phyloP scores from a whole-genome alignment of 2,797 vertebrate genomes.

The Lophotriccus pileatus region DNA sequence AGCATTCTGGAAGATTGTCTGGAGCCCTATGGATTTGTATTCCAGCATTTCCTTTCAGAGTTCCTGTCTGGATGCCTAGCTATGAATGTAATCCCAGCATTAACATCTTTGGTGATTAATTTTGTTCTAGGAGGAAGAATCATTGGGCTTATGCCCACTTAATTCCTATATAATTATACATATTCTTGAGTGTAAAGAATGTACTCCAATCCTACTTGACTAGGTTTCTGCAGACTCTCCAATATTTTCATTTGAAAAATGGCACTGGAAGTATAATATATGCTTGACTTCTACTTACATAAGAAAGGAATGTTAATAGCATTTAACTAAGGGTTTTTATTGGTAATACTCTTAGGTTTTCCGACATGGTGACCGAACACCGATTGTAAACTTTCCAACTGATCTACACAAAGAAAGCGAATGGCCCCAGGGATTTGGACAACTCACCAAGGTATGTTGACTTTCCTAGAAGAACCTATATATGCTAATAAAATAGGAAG shows the following conservation, averaged over 20 bases:
- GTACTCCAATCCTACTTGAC: background rate
- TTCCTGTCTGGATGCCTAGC: background rate
- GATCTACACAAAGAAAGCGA: slow-evolving; percentile 83
- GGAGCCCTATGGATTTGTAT: background rate
- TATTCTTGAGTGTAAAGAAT: background rate
- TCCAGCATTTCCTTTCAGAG: background rate
- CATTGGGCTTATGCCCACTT: background rate
- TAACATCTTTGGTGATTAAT: background rate
- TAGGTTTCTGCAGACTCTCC: background rate
- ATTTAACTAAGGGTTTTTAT: background rate
- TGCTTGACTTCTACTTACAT: background rate
- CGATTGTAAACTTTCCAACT: slow-evolving; percentile 83
- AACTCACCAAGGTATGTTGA: slow-evolving; percentile 84
- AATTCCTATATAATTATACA: background rate
- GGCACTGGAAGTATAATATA: background rate
- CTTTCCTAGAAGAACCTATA: background rate
- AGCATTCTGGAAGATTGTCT: background rate
- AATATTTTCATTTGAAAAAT: background rate
- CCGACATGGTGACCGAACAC: slow-evolving; percentile 90
- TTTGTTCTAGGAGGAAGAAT: background rate
- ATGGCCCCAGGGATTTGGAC: slow-evolving; percentile 94
- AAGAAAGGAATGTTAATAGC: background rate
- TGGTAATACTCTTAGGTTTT: slow-evolving; percentile 77
- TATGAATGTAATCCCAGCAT: background rate
- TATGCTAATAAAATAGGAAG: background rate